Evolutionary conservation across 2,113 vertebrate species (phyloP).

Genomic region (Eublepharis macularius): DNA sequence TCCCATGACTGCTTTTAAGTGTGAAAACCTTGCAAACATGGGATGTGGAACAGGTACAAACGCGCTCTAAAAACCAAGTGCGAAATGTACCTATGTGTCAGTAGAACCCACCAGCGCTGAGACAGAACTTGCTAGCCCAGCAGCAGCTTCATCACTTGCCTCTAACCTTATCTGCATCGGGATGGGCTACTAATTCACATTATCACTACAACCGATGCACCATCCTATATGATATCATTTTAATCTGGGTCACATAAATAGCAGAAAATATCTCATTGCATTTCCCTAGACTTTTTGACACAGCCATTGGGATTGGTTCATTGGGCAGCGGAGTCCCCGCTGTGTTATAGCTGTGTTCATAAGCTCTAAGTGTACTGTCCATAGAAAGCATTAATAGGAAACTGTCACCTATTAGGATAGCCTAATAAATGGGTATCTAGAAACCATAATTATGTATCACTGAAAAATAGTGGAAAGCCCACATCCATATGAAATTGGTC

Average conservation of each 20-base stretch:
- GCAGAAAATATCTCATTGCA: background rate
- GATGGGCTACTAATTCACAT: too few species aligned
- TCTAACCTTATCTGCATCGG: too few species aligned
- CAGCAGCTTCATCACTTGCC: too few species aligned
- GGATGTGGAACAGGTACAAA: too few species aligned
- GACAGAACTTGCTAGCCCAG: too few species aligned
- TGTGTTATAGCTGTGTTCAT: background rate
- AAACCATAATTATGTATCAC: background rate
- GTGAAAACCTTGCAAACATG: too few species aligned
- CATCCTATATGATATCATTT: background rate
- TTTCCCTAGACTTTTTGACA: background rate
- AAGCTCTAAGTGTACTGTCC: background rate
- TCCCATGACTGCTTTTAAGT: too few species aligned
- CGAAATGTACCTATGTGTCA: too few species aligned
- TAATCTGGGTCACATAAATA: background rate
- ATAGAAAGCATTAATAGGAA: background rate
- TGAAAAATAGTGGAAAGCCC: background rate
- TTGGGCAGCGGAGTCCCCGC: too few species aligned
- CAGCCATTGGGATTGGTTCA: background rate
- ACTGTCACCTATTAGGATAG: background rate
- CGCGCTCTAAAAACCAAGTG: too few species aligned
- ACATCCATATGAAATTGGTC: too few species aligned
- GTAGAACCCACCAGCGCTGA: too few species aligned
- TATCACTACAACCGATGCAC: background rate
- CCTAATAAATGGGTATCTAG: background rate